A percentile compares a stretch with the other conserved stretches of the same genome.
Evolutionary conservation across 1,140 invertebrate species (phyloP).

Genomic region (Aethina tumida): DNA sequence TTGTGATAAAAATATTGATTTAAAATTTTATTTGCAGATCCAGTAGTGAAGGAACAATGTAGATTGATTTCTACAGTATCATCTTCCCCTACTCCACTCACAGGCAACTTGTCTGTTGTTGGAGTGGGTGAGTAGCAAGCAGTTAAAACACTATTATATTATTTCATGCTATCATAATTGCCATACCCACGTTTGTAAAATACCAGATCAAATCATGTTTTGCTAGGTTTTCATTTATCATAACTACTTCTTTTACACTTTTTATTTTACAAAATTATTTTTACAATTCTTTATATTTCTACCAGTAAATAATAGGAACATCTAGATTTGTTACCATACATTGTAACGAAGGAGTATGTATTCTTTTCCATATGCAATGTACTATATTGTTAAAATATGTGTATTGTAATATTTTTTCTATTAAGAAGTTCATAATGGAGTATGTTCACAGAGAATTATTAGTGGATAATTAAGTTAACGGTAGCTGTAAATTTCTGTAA

Average conservation of each 20-base stretch:
- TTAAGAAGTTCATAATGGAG: too few relatives aligned
- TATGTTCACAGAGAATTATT: constrained; percentile 13
- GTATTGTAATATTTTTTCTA: constrained; percentile 11
- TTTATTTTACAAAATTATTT: constrained; percentile 15
- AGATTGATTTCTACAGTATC: constrained; percentile 53
- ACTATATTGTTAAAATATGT: constrained; percentile 18
- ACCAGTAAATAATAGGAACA: too few relatives aligned
- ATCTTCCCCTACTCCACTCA: constrained; percentile 60
- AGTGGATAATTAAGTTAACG: constrained; percentile 2
- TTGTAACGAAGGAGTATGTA: too few relatives aligned
- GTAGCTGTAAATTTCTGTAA: constrained; percentile 5
- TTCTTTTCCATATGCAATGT: constrained; percentile 9
- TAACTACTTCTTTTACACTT: constrained; percentile 9
- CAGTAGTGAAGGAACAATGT: constrained; percentile 82
- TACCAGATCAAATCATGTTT: constrained; percentile 10
- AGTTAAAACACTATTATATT: constrained; percentile 36
- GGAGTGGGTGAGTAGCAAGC: constrained; percentile 52
- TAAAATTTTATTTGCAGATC: constrained; percentile 51
- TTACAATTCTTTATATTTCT: too few relatives aligned
- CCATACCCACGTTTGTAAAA: constrained; percentile 8
- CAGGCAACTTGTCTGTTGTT: constrained; percentile 50
- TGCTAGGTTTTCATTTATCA: constrained; percentile 1
- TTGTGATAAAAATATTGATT: constrained; percentile 1
- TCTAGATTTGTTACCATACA: too few relatives aligned
- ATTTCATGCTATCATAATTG: constrained; percentile 16